A percentile compares a stretch with the other conserved stretches of the same genome.
Evolutionary conservation across 2,113 vertebrate species (phyloP).

Genomic region (Nanger granti): DNA sequence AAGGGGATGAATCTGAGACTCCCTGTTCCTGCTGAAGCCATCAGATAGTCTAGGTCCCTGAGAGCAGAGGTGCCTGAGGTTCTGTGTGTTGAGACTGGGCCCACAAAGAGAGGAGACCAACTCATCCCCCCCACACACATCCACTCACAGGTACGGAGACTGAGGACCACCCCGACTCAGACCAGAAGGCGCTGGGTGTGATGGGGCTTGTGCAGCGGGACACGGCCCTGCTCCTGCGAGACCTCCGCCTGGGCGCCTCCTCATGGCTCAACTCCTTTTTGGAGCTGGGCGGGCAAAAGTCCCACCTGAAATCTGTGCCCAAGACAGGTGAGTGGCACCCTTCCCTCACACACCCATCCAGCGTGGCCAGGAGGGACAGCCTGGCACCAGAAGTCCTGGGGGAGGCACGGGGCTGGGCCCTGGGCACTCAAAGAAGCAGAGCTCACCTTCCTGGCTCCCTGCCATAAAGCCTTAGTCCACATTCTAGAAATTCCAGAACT

Average conservation of each 20-base stretch:
- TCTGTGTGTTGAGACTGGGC: neutral
- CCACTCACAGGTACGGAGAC: constrained; percentile 77
- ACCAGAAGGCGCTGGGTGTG: constrained; percentile 80
- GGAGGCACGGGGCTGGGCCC: neutral
- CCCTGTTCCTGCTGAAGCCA: neutral
- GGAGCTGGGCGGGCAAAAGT: constrained; percentile 69
- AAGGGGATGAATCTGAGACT: neutral
- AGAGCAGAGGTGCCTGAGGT: neutral
- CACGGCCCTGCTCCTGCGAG: constrained; percentile 82
- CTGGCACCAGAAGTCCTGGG: neutral
- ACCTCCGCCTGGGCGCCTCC: constrained; percentile 86
- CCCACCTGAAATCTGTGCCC: neutral
- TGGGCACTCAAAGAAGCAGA: neutral
- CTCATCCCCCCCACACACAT: too few relatives aligned
- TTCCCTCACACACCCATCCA: neutral
- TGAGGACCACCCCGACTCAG: constrained; percentile 68
- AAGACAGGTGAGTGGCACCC: neutral
- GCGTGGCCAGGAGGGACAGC: neutral
- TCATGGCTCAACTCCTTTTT: constrained; percentile 88
- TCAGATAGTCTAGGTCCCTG: neutral
- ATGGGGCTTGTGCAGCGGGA: constrained; percentile 84
- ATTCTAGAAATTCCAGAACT: neutral
- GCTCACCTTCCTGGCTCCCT: neutral
- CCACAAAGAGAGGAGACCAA: neutral
- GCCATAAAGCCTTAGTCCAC: neutral